phyloP scores from a whole-genome alignment of 1,140 invertebrate species.

The Thaumatotibia leucotreta region DNA sequence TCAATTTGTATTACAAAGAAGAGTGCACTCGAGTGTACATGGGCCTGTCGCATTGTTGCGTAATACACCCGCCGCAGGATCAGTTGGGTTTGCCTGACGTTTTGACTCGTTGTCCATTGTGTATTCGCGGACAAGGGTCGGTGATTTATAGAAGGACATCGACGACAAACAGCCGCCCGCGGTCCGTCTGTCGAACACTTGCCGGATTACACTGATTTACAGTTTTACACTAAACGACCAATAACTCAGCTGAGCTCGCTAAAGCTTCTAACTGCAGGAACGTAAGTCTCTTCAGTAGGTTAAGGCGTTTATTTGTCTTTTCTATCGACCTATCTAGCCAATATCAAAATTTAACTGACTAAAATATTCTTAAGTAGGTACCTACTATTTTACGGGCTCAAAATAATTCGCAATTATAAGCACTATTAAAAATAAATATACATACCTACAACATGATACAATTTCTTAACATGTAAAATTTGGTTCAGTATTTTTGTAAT shows the following conservation, averaged over 20 bases:
- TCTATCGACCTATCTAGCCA: neutral
- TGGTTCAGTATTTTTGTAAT: too few relatives aligned
- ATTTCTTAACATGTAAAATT: too few relatives aligned
- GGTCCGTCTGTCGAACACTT: slow-evolving; percentile 11
- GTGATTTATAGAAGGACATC: slow-evolving; percentile 57
- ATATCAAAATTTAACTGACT: neutral
- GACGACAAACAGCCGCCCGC: slow-evolving; percentile 40
- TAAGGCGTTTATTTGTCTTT: neutral
- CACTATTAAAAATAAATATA: too few relatives aligned
- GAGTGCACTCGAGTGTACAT: neutral
- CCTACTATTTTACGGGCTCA: too few relatives aligned
- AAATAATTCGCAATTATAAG: too few relatives aligned
- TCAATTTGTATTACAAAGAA: neutral
- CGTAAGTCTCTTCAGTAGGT: neutral
- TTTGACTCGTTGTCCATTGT: slow-evolving; percentile 54
- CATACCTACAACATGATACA: too few relatives aligned
- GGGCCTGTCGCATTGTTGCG: neutral
- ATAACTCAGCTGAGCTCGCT: neutral
- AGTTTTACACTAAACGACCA: neutral
- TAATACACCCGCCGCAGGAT: slow-evolving; percentile 3
- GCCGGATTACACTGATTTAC: slow-evolving; percentile 16
- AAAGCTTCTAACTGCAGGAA: neutral
- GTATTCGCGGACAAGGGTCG: slow-evolving; percentile 53
- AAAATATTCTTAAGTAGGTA: too few relatives aligned
- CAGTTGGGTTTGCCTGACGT: slow-evolving; percentile 27